phyloP scores from a whole-genome alignment of 2,797 vertebrate genomes.

The Hylomyscus alleni region DNA sequence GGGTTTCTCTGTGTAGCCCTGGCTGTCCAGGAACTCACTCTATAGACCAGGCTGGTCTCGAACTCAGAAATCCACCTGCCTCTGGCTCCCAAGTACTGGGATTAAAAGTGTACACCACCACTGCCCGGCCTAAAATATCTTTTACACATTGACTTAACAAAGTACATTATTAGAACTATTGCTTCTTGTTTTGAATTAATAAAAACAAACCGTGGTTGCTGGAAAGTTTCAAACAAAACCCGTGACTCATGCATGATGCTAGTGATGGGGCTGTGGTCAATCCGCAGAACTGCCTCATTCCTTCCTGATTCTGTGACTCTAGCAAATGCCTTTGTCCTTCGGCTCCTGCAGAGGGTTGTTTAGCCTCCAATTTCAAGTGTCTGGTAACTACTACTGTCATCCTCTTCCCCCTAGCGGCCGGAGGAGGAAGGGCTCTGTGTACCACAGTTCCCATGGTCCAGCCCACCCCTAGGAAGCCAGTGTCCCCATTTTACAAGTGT shows the following conservation, averaged over 20 bases:
- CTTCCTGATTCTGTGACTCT: not conserved
- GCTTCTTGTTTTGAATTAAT: not conserved
- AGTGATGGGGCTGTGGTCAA: not conserved
- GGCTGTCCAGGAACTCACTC: no score
- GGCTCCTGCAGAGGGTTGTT: not conserved
- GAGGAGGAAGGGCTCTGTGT: not conserved
- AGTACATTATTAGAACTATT: not conserved
- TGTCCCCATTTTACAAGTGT: not conserved
- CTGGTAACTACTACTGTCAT: not conserved
- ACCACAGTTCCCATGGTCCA: rapidly evolving
- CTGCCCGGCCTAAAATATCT: not conserved
- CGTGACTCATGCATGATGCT: not conserved
- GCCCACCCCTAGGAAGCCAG: not conserved
- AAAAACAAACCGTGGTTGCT: not conserved
- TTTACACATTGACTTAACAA: not conserved
- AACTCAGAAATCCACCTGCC: no score
- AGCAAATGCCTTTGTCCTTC: not conserved
- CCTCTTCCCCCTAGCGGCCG: not conserved
- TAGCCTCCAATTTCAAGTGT: not conserved
- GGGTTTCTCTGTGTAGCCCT: no score
- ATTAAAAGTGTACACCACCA: no score
- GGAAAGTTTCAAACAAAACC: not conserved
- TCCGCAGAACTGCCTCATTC: not conserved
- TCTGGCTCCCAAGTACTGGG: no score
- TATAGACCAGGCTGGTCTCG: no score